Evolutionary conservation across 2,797 vertebrate genomes (phyloP), one percentile per base, ranked within the genome.

Genomic region (Propithecus perrieri): DNA sequence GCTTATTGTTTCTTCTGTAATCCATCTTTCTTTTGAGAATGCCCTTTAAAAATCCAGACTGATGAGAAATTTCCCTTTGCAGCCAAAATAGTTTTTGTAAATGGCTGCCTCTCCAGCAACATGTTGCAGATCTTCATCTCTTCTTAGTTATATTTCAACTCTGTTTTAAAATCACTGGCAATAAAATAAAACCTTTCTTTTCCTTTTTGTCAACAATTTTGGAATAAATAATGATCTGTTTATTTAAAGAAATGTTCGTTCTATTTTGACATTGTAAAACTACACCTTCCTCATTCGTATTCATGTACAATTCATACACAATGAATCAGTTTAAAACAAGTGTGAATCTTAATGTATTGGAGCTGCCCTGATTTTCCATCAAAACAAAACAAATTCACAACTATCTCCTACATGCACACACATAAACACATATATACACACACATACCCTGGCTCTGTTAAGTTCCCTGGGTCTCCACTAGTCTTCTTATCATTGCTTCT

Each of bases 381-480:
- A 91, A 75, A 94, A 89, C 33, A 95, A 96, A 86, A 79, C 24
- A 94, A 7, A 89, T 7, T 55, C 50, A 84, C 17, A 84, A 9
- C 7, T 10, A 35, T 83, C 15, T 71, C 75, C 38, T 91, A 88
- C 8, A 86, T 17, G 0, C 20, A 41, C 30, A 61, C 9, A 15
- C 13, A 48, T 33, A 85, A 24, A 65, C 14, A 63, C 6, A 89
- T 12, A 57, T 30, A 84, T 24, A 63, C 4, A 33, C 9, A 63
- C 59, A 26, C 15, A n/a, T n/a, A 33, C 24, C 5, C 20, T 46
- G 72, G 30, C 17, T 67, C 12, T 71, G 7, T 76, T 14, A 90
- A 50, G n/a, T 85, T 92, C 89, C 48, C 87, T 81, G 24, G 28
- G 67, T 85, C 11, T 89, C n/a, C 20, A 78, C 17, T 24, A 17